These are phyloP conservation scores for Anguilla japonica DNA, from an alignment of 2,113 vertebrate species.

Conservation along the genomic window DNA sequence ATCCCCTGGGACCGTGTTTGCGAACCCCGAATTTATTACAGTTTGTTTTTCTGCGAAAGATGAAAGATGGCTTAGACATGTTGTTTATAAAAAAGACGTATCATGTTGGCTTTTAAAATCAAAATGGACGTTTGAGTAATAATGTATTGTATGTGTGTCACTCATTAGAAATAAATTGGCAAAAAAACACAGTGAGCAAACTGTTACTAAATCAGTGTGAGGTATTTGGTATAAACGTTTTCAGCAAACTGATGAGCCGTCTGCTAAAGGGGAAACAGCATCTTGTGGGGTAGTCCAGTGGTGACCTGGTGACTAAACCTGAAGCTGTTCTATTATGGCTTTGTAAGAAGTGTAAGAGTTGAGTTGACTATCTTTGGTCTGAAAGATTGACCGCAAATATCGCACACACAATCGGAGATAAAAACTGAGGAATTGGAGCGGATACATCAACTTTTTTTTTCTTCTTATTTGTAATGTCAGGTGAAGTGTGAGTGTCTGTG, in stretches of 20 bases:
- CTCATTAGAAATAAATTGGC: not conserved
- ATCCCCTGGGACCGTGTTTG: too few relatives aligned
- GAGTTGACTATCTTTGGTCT: constrained; percentile 12
- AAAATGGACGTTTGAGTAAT: not conserved
- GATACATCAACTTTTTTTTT: not conserved
- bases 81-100: not conserved
- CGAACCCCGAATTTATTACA: too few relatives aligned
- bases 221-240: not conserved
- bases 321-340: constrained; percentile 18
- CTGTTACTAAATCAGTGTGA: not conserved
- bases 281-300: not conserved
- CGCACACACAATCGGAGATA: not conserved
- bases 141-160: not conserved
- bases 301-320: not conserved
- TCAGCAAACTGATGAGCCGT: not conserved
- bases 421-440: not conserved
- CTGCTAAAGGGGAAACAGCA: not conserved
- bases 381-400: not conserved
- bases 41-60: not conserved
- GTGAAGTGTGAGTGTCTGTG: too few relatives aligned
- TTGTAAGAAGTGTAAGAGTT: not conserved
- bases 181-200: not conserved
- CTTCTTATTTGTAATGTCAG: too few relatives aligned
- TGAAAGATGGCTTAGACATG: not conserved
- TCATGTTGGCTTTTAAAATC: not conserved